Percentiles rank a stretch among this genome's conserved stretches.
phyloP scores from a whole-genome alignment of 2,113 vertebrate genomes.

The Phalacrocorax pelagicus region DNA sequence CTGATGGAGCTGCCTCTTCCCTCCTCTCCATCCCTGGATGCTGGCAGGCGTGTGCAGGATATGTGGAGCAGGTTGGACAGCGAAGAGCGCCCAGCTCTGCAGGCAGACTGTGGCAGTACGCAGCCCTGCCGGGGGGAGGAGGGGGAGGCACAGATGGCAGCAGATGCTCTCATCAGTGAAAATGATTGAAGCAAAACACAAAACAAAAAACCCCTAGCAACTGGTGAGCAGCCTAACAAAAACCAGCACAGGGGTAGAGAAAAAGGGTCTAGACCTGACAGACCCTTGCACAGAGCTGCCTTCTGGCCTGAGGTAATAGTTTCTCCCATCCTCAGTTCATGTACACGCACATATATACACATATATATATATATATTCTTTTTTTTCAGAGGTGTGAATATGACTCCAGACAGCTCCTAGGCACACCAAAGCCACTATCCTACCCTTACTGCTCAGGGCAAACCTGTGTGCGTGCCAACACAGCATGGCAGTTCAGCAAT shows the following conservation, averaged over 20 bases:
- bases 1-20: neutral
- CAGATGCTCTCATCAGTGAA: constrained; percentile 64
- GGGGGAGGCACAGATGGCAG: constrained; percentile 56
- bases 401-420: fast-evolving
- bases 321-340: neutral
- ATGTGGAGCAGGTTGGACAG: fast-evolving
- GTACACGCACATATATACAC: too few species aligned
- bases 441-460: neutral
- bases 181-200: constrained; percentile 38
- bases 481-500: fast-evolving
- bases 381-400: neutral
- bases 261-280: neutral
- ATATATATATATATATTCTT: too few species aligned
- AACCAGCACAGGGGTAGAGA: neutral
- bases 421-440: fast-evolving
- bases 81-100: neutral
- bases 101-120: fast-evolving
- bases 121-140: neutral
- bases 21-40: neutral
- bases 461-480: fast-evolving
- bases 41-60: neutral
- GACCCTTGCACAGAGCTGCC: neutral
- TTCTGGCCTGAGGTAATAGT: neutral
- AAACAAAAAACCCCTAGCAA: constrained; percentile 28
- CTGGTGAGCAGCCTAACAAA: constrained; percentile 52